These are phyloP conservation scores for Eucriotettix oculatus DNA, from an alignment of 2,888 invertebrate genomes.

Conservation along the genomic window DNA sequence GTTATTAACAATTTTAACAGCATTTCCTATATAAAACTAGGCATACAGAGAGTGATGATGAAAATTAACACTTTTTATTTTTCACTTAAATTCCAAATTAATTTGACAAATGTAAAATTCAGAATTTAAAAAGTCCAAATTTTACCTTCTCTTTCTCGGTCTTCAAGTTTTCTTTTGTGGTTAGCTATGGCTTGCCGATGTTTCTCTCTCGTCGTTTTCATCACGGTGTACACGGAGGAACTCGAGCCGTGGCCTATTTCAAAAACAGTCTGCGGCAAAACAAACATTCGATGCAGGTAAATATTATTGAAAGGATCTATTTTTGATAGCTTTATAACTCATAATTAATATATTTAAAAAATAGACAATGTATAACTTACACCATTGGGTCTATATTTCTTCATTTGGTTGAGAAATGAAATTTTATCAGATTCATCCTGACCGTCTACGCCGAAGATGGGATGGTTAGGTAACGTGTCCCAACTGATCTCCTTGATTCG, in stretches of 20 bases:
- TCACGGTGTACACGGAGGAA: slow-evolving; percentile 59
- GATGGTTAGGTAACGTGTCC: slow-evolving; percentile 42
- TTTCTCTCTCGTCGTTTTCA: slow-evolving; percentile 72
- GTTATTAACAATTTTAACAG: not conserved
- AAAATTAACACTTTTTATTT: not conserved
- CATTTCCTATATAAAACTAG: not conserved
- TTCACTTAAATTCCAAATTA: not conserved
- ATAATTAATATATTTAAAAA: too few relatives aligned
- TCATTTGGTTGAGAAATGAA: slow-evolving; percentile 44
- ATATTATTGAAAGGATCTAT: not conserved
- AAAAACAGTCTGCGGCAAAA: slow-evolving; percentile 62
- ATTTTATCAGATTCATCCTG: slow-evolving; percentile 28
- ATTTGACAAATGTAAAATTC: not conserved
- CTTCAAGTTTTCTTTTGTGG: slow-evolving; percentile 25
- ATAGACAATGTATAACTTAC: slow-evolving; percentile 27
- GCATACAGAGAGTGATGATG: not conserved
- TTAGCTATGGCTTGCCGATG: slow-evolving; percentile 42
- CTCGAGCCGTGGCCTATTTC: slow-evolving; percentile 73
- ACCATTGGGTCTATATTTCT: slow-evolving; percentile 56
- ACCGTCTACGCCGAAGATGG: slow-evolving; percentile 31
- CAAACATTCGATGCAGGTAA: not conserved
- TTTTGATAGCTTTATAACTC: not conserved
- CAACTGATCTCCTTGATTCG: slow-evolving; percentile 57
- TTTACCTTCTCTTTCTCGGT: slow-evolving; percentile 20
- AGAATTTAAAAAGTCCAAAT: too few relatives aligned